A percentile compares a stretch with the other conserved stretches of the same genome.
Conservation (phyloP, 2,888 invertebrate species). For the Drosophila paracracens region DNA sequence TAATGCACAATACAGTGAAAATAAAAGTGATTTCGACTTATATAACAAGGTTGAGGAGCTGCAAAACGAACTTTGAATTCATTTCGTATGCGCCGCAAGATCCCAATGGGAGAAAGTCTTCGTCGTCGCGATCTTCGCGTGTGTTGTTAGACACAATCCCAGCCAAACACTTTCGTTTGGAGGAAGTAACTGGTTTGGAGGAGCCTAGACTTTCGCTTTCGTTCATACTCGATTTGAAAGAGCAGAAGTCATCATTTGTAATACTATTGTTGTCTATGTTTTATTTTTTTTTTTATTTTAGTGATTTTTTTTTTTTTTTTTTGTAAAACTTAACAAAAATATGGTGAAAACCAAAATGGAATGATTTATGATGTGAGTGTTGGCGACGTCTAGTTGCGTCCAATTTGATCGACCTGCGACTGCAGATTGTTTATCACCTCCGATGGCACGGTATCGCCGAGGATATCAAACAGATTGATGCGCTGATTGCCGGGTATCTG, state of each 20-base stretch:
- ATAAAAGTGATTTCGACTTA: conserved; percentile 45
- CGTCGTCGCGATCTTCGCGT: conserved; percentile 2
- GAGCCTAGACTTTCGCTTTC: conserved; percentile 73
- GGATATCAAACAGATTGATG: conserved; percentile 93
- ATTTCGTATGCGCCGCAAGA: conserved; percentile 58
- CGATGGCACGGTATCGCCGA: conserved; percentile 93
- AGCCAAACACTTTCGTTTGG: conserved; percentile 50
- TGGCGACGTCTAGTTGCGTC: conserved; percentile 86
- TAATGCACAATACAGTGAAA: conserved; percentile 48
- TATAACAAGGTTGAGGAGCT: conserved; percentile 79
- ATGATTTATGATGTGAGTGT: conserved; percentile 33
- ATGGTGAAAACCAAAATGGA: conserved; percentile 48
- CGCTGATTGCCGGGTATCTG: conserved; percentile 94
- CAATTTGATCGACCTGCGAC: conserved; percentile 93
- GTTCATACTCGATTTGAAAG: background rate
- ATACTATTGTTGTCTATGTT: conserved; percentile 32
- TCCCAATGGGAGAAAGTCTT: conserved; percentile 54
- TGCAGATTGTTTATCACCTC: conserved; percentile 96
- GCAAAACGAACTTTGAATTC: conserved; percentile 39
- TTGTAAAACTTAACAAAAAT: conserved; percentile 67
- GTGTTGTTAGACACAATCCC: conserved; percentile 34
- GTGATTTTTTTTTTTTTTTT: conserved; percentile 15
- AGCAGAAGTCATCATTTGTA: conserved; percentile 39
- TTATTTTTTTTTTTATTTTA: conserved; percentile 23
- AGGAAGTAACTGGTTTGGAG: conserved; percentile 73